Percentiles rank a stretch among this genome's conserved stretches.
These are phyloP conservation scores for Henricia sp. DNA, from an alignment of 53 echinoderm and acorn worm genomes.

Conservation along the genomic window DNA sequence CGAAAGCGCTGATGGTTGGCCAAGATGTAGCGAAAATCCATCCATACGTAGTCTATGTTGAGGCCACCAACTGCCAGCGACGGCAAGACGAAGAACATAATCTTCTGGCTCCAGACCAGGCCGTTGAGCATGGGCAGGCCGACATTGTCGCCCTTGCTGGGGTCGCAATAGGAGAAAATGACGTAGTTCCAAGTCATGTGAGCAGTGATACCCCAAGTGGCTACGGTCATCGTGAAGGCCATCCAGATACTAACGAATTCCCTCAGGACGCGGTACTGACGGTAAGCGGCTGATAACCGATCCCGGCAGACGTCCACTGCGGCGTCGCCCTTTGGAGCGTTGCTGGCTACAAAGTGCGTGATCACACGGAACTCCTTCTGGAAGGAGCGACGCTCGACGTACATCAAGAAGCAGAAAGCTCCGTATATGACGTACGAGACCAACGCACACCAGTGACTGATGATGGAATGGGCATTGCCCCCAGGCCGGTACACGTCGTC, in stretches of 20 bases:
- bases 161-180: slow-evolving; percentile 53
- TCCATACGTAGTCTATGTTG: slow-evolving; percentile 79
- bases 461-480: slow-evolving; percentile 21
- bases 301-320: slow-evolving; percentile 35
- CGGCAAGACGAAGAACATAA: slow-evolving; percentile 78
- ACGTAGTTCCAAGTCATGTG: slow-evolving; percentile 77
- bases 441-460: slow-evolving; percentile 67
- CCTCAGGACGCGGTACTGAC: slow-evolving; percentile 56
- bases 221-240: slow-evolving; percentile 75
- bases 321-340: slow-evolving; percentile 24
- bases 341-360: slow-evolving; percentile 34
- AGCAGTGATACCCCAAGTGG: slow-evolving; percentile 70
- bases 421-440: slow-evolving; percentile 65
- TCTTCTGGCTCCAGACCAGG: slow-evolving; percentile 77
- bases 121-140: slow-evolving; percentile 64
- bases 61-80: slow-evolving; percentile 74
- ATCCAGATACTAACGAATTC: slow-evolving; percentile 69
- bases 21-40: slow-evolving; percentile 48
- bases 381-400: slow-evolving; percentile 63
- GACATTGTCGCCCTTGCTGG: not conserved
- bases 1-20: slow-evolving; percentile 20
- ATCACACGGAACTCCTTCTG: slow-evolving; percentile 52
- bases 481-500: slow-evolving; percentile 27
- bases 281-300: slow-evolving; percentile 35
- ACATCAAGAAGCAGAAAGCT: slow-evolving; percentile 70